These are phyloP conservation scores for Manis crassicaudata DNA, from an alignment of 2,797 vertebrate species.

Conservation along the genomic window DNA sequence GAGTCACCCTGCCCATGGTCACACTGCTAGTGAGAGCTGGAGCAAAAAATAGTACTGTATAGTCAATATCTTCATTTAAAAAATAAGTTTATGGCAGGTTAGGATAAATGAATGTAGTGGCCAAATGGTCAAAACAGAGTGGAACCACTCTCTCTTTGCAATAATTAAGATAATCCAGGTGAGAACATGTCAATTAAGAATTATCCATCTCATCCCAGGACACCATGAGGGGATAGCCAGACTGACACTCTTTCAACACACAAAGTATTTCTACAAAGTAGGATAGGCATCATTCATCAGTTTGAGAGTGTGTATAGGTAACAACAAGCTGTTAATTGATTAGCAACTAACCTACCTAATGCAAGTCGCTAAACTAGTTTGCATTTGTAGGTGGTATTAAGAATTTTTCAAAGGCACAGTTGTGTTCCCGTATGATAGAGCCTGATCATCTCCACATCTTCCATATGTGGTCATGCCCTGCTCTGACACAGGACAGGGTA, in stretches of 20 bases:
- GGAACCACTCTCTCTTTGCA: background rate
- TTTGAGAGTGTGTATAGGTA: background rate
- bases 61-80: background rate
- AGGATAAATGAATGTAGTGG: background rate
- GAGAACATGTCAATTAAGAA: slow-evolving; percentile 3
- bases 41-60: background rate
- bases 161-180: background rate
- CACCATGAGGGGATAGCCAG: background rate
- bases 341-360: background rate
- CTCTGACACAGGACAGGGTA: background rate
- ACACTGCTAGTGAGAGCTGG: background rate
- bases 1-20: background rate
- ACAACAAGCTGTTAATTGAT: background rate
- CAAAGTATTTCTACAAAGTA: background rate
- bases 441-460: background rate
- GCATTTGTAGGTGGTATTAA: background rate
- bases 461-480: background rate
- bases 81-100: background rate
- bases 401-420: background rate
- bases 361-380: background rate
- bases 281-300: background rate
- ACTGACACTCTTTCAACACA: background rate
- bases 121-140: background rate
- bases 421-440: background rate
- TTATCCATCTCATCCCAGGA: background rate